Evolutionary conservation across 2,113 vertebrate genomes (phyloP).

Genomic region (Uria aalge): DNA sequence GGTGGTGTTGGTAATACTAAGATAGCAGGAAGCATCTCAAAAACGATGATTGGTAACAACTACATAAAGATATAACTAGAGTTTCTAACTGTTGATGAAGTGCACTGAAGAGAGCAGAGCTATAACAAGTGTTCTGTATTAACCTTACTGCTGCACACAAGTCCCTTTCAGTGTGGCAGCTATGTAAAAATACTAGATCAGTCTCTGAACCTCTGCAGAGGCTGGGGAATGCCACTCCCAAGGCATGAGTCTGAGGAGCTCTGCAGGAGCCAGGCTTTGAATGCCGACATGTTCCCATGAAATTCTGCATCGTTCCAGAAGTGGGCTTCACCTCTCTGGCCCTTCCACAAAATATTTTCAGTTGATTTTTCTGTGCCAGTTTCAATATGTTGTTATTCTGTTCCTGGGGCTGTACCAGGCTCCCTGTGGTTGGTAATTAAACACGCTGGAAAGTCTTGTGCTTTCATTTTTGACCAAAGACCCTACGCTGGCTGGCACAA

Average conservation of each 20-base stretch:
- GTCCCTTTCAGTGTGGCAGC: neutral
- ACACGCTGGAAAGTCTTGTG: conserved; percentile 7
- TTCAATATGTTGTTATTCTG: conserved; percentile 18
- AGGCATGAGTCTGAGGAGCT: neutral
- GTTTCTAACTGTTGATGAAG: neutral
- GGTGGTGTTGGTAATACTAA: neutral
- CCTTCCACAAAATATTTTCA: conserved; percentile 4
- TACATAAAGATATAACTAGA: neutral
- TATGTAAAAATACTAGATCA: neutral
- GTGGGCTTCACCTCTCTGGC: neutral
- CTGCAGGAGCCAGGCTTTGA: neutral
- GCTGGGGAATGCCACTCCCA: neutral
- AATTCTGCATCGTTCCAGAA: conserved; percentile 5
- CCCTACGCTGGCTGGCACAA: conserved; percentile 27
- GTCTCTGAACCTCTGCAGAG: neutral
- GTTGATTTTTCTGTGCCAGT: conserved; percentile 24
- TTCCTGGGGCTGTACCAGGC: neutral
- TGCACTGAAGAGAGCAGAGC: neutral
- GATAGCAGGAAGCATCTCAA: neutral
- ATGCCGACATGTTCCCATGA: neutral
- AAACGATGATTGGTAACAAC: neutral
- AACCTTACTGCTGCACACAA: neutral
- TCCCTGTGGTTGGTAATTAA: conserved; percentile 49
- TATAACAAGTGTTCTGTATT: neutral
- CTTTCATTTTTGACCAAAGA: conserved; percentile 52